Evolutionary conservation across 2,888 invertebrate genomes (phyloP), one percentile per base, ranked within the genome.

Genomic region (Metallyticus violacea): DNA sequence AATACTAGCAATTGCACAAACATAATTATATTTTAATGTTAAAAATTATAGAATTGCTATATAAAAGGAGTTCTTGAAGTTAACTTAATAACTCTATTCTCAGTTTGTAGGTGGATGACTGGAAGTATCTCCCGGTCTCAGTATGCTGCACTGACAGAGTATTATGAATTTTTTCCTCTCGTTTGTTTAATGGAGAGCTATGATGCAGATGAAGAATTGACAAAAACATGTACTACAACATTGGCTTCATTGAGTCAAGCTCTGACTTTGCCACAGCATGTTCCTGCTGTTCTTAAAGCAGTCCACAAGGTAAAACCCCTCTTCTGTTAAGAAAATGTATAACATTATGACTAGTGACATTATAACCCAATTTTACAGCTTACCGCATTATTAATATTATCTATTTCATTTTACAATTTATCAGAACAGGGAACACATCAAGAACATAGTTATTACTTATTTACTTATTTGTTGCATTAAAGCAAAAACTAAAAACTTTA

Each of bases 101-200:
- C 88, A 91, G 91, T 93, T 85, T 92, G 92, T 87, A 92, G 91
- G 87, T 93, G 93, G 93, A 90, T 93, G 5, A 89, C 90, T 78
- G 91, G 91, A 86, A 91, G 91, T 88, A 88, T 92, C 29, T 90
- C 90, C 27, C 90, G 91, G 85, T 91, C 91, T 30, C 91, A 91
- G 81, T 91, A 91, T 86, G 91, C 92, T 25, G 91, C 93, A 77
- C 92, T 94, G 26, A 91, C 93, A 1, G 93, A 94, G 87, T 94
- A 94, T 90, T 95, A 95, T 91, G 90, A 92, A 85, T 91, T 95
- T 88, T 93, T 94, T 88, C 93, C 94, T 1, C 91, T 94, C 89
- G 94, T 96, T 85, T 96, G 96, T 91, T 94, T 95, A 22, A 93
- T 96, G 89, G 96, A 97, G 90, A 96, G 95, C 89, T 96, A 96